Percentiles rank a stretch among this genome's conserved stretches.
Conservation (phyloP, 53 echinoderm and acorn worm species). For the Antedon mediterranea region DNA sequence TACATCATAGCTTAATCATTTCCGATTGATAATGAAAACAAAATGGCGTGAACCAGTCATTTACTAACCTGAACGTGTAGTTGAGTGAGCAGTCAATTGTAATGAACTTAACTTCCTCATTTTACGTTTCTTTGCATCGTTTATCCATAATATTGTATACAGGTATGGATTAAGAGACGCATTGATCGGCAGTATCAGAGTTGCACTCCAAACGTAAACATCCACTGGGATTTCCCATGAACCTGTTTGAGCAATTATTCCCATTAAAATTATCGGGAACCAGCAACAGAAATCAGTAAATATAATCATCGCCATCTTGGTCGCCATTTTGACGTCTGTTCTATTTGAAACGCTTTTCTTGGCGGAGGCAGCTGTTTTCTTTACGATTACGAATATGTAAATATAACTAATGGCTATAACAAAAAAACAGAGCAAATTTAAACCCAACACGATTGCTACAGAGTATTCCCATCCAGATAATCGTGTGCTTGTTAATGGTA, state of each 20-base stretch:
- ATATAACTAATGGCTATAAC: conserved; percentile 6
- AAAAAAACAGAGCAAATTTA: conserved; percentile 5
- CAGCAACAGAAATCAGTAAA: too few species aligned
- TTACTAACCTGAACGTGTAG: too few species aligned
- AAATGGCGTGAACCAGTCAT: too few species aligned
- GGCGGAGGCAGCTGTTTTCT: not conserved
- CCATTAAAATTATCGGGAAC: too few species aligned
- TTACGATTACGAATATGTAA: conserved; percentile 1
- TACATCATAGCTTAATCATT: too few species aligned
- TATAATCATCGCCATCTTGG: conserved; percentile 6
- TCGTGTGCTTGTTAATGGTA: not conserved
- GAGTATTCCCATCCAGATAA: conserved; percentile 12
- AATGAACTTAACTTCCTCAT: too few species aligned
- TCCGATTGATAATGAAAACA: too few species aligned
- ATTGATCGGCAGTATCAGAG: conserved; percentile 24
- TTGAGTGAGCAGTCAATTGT: too few species aligned
- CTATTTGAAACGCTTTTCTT: not conserved
- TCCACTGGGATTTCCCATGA: not conserved
- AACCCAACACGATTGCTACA: conserved; percentile 3
- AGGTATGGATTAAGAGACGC: conserved; percentile 30
- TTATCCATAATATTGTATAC: conserved; percentile 15
- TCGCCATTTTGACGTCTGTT: conserved; percentile 8
- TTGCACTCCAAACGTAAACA: conserved; percentile 25
- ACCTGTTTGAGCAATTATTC: not conserved
- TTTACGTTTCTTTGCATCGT: too few species aligned